Evolutionary conservation across 1,140 invertebrate species (phyloP), one percentile per base, ranked within the genome.

Genomic region (Diorhabda elongata): DNA sequence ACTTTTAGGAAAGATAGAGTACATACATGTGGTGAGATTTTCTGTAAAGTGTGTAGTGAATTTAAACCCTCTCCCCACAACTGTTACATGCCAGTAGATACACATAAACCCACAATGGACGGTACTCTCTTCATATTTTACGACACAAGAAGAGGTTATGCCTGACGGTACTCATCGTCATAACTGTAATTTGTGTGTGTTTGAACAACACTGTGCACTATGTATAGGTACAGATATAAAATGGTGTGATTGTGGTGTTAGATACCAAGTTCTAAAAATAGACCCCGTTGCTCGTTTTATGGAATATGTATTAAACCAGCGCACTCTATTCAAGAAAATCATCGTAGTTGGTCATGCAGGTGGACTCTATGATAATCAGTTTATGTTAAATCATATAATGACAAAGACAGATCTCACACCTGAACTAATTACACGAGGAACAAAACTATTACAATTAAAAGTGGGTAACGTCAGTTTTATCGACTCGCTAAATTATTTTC

Each of bases 401-500:
- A 44, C 61, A 62, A 41, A 9, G 5, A 62, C 61, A 42, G 44
- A 62, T 44, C 26, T 60, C 4, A 9, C 43, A 62, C 67, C 61
- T n/a, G 42, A 66, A 57, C 47, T 66, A n/a, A 65, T 59, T 41
- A 60, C 8, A 41, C 57, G 11, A 60, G 68, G 42, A 26, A 47
- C 43, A 69, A 69, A 66, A 59, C 63, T 44, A 56, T 61, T 58
- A 26, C 42, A 5, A 56, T 59, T 60, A 5, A 4, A 4, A 60
- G 63, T 58, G 44, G 44, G 44, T 44, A 58, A 59, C 61, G 44
- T 69, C 5, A 58, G 26, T 26, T 69, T 69, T 56, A 66, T 69
- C 8, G 68, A 69, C 42, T 64, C 45, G 7, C 45, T 69, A 4
- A 66, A 61, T 52, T 69, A 64, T 60, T 64, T 69, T 44, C 61